A percentile compares a stretch with the other conserved stretches of the same genome.
phyloP scores from a whole-genome alignment of 1,140 invertebrate genomes.

The Penaeus vannamei region DNA sequence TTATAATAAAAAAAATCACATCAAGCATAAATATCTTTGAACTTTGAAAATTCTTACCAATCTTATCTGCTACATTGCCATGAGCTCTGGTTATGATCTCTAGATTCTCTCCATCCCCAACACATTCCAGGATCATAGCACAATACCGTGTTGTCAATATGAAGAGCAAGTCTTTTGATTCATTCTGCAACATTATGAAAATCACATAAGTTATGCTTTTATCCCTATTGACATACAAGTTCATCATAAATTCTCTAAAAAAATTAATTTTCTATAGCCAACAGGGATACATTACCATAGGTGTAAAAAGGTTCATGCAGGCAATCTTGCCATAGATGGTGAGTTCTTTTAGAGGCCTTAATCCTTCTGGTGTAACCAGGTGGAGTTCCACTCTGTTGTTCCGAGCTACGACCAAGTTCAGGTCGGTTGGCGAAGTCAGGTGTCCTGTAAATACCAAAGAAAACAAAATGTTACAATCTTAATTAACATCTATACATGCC shows the following conservation, averaged over 20 bases:
- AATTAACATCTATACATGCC: too few species aligned
- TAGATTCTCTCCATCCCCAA: conserved; percentile 81
- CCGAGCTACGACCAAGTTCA: conserved; percentile 97
- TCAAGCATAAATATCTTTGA: neutral
- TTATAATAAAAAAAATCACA: neutral
- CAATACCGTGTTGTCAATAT: conserved; percentile 94
- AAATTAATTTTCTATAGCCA: neutral
- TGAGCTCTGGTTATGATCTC: conserved; percentile 97
- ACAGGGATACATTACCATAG: conserved; percentile 79
- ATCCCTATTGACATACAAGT: neutral
- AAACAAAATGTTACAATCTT: neutral
- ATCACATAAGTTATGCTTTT: neutral
- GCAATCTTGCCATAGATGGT: conserved; percentile 96
- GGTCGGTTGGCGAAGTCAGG: conserved; percentile 92
- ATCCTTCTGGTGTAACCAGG: conserved; percentile 95
- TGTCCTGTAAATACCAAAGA: conserved; percentile 81
- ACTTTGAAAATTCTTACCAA: conserved; percentile 72
- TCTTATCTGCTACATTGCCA: conserved; percentile 94
- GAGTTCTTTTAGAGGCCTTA: conserved; percentile 95
- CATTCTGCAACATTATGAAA: conserved; percentile 79
- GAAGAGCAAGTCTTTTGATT: conserved; percentile 95
- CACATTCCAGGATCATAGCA: conserved; percentile 97
- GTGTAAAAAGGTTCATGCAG: conserved; percentile 94
- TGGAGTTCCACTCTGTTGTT: conserved; percentile 97
- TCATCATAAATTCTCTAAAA: neutral